These are phyloP conservation scores for Paramormyrops hopkinsi DNA, from an alignment of 2,797 vertebrate species.

Conservation along the genomic window DNA sequence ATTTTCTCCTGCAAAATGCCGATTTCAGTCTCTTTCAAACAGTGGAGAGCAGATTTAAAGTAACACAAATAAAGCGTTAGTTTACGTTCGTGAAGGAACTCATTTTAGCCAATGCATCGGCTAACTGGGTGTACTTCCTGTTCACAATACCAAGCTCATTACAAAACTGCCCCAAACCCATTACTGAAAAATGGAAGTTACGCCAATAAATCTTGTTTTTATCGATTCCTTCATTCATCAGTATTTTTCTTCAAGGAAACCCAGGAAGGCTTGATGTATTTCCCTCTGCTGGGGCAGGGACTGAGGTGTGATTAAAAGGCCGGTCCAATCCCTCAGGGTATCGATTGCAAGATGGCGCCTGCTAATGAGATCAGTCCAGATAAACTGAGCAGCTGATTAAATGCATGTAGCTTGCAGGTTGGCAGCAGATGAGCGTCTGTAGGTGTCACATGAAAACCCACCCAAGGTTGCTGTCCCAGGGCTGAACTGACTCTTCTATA, in stretches of 20 bases:
- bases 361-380: constrained; percentile 10
- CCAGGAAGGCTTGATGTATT: not conserved
- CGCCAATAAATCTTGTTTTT: constrained; percentile 11
- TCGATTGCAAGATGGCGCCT: not conserved
- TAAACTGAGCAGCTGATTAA: constrained; percentile 7
- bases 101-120: not conserved
- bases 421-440: not conserved
- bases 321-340: not conserved
- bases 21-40: constrained; percentile 1
- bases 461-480: not conserved
- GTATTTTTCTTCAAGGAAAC: constrained; percentile 12
- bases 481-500: not conserved
- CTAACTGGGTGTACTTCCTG: not conserved
- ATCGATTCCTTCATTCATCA: constrained; percentile 6
- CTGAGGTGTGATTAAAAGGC: constrained; percentile 14
- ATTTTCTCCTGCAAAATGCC: not conserved
- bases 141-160: not conserved
- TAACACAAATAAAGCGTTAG: not conserved
- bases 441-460: not conserved
- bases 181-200: constrained; percentile 15
- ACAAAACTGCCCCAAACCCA: constrained; percentile 2
- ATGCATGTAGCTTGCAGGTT: not conserved
- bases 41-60: not conserved
- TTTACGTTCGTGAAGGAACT: not conserved
- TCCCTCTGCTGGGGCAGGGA: not conserved